Evolutionary conservation across 2,888 invertebrate species (phyloP), one percentile per base, ranked within the genome.

Genomic region (Biston betularia): DNA sequence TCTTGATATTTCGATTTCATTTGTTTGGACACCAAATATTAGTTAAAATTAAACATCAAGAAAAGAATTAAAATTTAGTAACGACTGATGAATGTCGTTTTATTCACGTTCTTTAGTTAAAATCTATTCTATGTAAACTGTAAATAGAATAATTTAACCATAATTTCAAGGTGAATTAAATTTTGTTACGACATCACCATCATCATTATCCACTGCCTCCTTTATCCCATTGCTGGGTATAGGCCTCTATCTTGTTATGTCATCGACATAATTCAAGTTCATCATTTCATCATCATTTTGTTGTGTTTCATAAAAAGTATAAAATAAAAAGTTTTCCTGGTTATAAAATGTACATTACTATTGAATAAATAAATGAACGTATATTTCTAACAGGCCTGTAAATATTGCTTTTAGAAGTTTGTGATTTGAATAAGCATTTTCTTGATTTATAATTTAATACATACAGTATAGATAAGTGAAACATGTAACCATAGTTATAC

Each of bases 371-470:
- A 76, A 74, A 73, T 50, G 42, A 33, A 3, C 42, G 65, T 68
- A 65, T 33, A 76, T 75, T 80, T 81, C 73, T 74, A 78, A 75
- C 79, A 73, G 76, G 75, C 79, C 63, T 92, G 90, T 92, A 92
- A 90, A 92, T 92, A 92, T 87, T 90, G 93, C 92, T 92, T 93
- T 93, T 93, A 89, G 81, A 84, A 78, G 79, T 89, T 89, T 90
- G 90, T 90, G 89, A 89, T 90, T 88, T 85, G 80, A 85, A 83
- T 83, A 80, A 81, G 72, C 74, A 81, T 76, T 88, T 88, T 85
- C 83, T 81, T 80, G 77, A 63, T 68, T 71, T 66, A 71, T 68
- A 68, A 80, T 84, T 73, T 80, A 77, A 72, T 81, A 79, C 77
- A 76, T 71, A 71, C 77, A 75, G 74, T 85, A 78, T 87, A 86